phyloP scores from a whole-genome alignment of 2,113 vertebrate genomes.

The Phasianus colchicus region DNA sequence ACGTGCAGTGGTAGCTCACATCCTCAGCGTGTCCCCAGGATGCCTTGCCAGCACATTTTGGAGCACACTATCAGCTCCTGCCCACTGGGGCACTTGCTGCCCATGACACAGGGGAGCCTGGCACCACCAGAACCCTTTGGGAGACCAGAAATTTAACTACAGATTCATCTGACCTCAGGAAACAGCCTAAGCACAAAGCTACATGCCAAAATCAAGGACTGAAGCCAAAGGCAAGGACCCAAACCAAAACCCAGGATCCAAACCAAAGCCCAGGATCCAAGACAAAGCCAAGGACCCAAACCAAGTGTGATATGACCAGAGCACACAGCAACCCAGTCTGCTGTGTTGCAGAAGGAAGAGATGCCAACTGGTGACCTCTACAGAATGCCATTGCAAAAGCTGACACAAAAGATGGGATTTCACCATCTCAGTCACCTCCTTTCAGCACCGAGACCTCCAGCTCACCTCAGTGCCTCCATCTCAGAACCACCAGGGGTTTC shows the following conservation, averaged over 20 bases:
- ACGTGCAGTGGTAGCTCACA: neutral
- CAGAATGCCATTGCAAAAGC: accelerated
- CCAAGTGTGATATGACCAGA: neutral
- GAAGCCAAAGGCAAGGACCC: neutral
- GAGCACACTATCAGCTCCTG: neutral
- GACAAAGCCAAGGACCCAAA: accelerated
- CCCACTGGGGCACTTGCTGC: neutral
- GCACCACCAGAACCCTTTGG: neutral
- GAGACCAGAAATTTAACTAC: neutral
- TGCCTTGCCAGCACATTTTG: neutral
- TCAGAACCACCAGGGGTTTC: neutral
- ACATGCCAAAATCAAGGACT: neutral
- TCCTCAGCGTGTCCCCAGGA: neutral
- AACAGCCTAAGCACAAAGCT: neutral
- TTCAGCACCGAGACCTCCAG: neutral
- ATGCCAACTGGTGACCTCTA: neutral
- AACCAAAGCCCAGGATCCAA: too few species aligned
- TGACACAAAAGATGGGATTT: accelerated
- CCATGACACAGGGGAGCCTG: neutral
- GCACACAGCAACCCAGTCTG: accelerated
- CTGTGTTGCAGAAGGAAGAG: neutral
- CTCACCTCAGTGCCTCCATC: neutral
- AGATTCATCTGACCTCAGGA: neutral
- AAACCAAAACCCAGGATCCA: neutral
- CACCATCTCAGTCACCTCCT: neutral